Conservation (phyloP, 2,888 invertebrate genomes). For the Zaprionus bogoriensis region DNA sequence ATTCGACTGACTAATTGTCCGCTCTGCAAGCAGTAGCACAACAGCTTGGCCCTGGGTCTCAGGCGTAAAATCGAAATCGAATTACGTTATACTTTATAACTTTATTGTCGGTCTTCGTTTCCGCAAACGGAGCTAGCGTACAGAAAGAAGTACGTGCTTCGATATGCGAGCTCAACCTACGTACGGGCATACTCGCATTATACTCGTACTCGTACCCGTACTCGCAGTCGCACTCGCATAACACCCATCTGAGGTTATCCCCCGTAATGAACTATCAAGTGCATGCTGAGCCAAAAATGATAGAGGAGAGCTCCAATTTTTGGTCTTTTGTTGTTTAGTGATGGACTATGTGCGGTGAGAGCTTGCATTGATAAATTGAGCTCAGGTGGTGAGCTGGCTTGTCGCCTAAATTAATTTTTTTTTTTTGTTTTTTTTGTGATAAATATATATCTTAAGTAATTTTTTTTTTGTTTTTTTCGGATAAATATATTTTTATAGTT, state of each 20-base stretch:
- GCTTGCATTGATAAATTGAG: too few species aligned
- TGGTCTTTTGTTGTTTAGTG: background rate
- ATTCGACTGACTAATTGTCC: conserved; percentile 51
- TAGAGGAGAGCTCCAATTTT: background rate
- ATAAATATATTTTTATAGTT: too few species aligned
- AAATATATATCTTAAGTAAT: too few species aligned
- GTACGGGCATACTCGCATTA: background rate
- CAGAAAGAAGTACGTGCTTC: conserved; percentile 38
- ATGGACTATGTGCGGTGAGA: too few species aligned
- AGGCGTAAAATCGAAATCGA: conserved; percentile 54
- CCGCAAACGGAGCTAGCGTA: conserved; percentile 47
- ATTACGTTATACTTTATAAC: conserved; percentile 33
- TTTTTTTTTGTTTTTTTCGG: too few species aligned
- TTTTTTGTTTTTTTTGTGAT: too few species aligned
- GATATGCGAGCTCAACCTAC: conserved; percentile 32
- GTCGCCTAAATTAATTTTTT: too few species aligned
- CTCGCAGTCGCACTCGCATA: conserved; percentile 21
- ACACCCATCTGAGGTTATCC: conserved; percentile 56
- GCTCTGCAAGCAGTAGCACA: conserved; percentile 46
- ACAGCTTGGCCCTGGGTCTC: conserved; percentile 50
- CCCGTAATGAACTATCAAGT: conserved; percentile 50
- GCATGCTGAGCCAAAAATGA: conserved; percentile 25
- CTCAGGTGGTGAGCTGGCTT: too few species aligned
- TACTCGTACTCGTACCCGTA: background rate
- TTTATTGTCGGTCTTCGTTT: conserved; percentile 44